Conservation (phyloP, 1,140 invertebrate genomes). For the Drosophila ercepeae region DNA sequence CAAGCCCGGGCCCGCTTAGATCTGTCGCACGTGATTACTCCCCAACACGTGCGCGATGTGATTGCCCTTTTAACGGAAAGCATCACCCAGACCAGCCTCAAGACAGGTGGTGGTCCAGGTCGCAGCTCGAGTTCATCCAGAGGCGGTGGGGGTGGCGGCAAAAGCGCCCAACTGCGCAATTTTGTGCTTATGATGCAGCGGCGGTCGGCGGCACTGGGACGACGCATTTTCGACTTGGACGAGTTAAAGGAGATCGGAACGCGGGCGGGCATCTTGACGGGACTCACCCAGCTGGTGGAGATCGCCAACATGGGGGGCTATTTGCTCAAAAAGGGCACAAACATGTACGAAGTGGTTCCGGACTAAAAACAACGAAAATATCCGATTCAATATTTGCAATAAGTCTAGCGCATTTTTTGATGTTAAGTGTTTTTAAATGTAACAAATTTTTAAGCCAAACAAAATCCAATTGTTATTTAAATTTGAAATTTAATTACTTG, state of each 20-base stretch:
- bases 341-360: conserved; percentile 87
- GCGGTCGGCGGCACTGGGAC: conserved; percentile 86
- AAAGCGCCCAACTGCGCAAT: conserved; percentile 89
- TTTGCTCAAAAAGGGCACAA: conserved; percentile 92
- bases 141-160: conserved; percentile 87
- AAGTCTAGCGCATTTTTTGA: conserved; percentile 10
- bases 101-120: conserved; percentile 85
- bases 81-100: conserved; percentile 88
- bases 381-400: conserved; percentile 42
- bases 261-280: conserved; percentile 87
- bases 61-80: conserved; percentile 93
- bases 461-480: neutral
- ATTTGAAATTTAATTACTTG: neutral
- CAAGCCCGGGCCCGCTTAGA: conserved; percentile 95
- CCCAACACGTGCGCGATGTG: conserved; percentile 92
- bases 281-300: conserved; percentile 88
- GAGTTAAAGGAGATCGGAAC: conserved; percentile 89
- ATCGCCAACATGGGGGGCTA: conserved; percentile 93
- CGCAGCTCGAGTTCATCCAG: conserved; percentile 2
- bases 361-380: conserved; percentile 49
- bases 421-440: conserved; percentile 15
- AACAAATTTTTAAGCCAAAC: neutral
- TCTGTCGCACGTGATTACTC: conserved; percentile 91
- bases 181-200: conserved; percentile 90
- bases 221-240: conserved; percentile 89